phyloP scores from a whole-genome alignment of 2,113 vertebrate genomes.

The Melanostigma gelatinosum region DNA sequence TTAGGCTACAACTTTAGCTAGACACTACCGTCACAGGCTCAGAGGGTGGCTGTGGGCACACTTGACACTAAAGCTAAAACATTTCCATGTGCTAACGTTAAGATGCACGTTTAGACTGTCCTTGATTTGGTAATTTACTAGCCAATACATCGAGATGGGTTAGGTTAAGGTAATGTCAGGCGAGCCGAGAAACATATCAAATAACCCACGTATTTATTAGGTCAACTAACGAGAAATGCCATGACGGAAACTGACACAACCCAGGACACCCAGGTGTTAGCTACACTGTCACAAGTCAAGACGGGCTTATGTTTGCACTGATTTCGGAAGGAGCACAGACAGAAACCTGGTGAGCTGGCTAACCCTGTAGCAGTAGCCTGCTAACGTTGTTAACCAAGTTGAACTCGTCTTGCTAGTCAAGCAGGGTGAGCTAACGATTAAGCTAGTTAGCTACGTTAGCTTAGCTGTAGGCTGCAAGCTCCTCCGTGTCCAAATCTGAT shows the following conservation, averaged over 20 bases:
- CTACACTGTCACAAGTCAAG: neutral
- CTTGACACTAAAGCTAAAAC: neutral
- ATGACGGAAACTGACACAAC: slow-evolving; percentile 24
- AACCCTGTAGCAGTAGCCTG: slow-evolving; percentile 25
- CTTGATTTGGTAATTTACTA: slow-evolving; percentile 4
- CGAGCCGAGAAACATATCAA: neutral
- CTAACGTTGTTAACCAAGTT: slow-evolving; percentile 48
- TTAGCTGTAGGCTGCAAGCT: slow-evolving; percentile 60
- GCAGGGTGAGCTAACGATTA: slow-evolving; percentile 53
- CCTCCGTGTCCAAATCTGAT: slow-evolving; percentile 9
- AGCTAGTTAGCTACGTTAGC: slow-evolving; percentile 73
- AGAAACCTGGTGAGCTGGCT: slow-evolving; percentile 19
- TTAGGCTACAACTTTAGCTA: slow-evolving; percentile 19
- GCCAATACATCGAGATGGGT: neutral
- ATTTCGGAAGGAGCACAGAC: slow-evolving; percentile 8
- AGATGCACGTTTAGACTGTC: neutral
- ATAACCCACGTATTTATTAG: slow-evolving; percentile 9
- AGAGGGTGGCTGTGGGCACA: neutral
- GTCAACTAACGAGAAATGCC: slow-evolving; percentile 17
- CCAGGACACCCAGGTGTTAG: neutral
- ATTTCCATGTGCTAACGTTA: neutral
- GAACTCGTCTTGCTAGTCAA: slow-evolving; percentile 48
- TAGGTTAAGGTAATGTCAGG: neutral
- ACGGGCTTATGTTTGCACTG: neutral
- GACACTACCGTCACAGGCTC: neutral